These are phyloP conservation scores for Apamea crenata DNA, from an alignment of 2,888 invertebrate genomes.

Conservation along the genomic window DNA sequence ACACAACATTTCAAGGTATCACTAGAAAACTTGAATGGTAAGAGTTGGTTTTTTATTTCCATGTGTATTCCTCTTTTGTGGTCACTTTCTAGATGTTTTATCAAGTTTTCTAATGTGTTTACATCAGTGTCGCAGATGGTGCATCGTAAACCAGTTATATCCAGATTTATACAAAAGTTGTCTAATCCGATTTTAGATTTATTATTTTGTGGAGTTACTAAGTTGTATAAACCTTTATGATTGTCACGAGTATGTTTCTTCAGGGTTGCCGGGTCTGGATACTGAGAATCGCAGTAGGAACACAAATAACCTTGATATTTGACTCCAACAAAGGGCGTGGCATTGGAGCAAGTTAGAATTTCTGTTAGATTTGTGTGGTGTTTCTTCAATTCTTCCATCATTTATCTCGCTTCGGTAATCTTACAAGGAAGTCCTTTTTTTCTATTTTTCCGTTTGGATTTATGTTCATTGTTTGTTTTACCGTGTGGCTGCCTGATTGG, in stretches of 20 bases:
- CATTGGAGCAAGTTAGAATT: slow-evolving; percentile 66
- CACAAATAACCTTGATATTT: slow-evolving; percentile 71
- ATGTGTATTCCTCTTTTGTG: slow-evolving; percentile 71
- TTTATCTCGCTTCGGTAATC: neutral
- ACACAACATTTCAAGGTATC: slow-evolving; percentile 16
- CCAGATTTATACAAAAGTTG: slow-evolving; percentile 22
- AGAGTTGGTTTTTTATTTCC: slow-evolving; percentile 73
- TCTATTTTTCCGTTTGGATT: neutral
- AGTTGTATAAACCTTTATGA: slow-evolving; percentile 47
- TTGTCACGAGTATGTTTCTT: slow-evolving; percentile 70
- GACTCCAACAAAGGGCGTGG: slow-evolving; percentile 70
- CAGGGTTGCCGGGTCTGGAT: slow-evolving; percentile 64
- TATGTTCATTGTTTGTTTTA: neutral
- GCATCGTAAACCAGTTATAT: slow-evolving; percentile 38
- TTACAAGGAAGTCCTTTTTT: neutral
- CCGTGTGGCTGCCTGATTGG: neutral
- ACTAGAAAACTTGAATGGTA: slow-evolving; percentile 71
- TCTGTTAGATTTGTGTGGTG: slow-evolving; percentile 35
- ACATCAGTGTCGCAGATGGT: slow-evolving; percentile 28
- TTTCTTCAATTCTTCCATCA: slow-evolving; percentile 18
- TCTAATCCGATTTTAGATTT: neutral
- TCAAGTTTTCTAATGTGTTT: slow-evolving; percentile 41
- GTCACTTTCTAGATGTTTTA: slow-evolving; percentile 41
- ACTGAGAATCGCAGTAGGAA: slow-evolving; percentile 69
- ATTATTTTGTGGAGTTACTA: neutral